Evolutionary conservation across 2,797 vertebrate genomes (phyloP).

Genomic region (Scyliorhinus canicula): DNA sequence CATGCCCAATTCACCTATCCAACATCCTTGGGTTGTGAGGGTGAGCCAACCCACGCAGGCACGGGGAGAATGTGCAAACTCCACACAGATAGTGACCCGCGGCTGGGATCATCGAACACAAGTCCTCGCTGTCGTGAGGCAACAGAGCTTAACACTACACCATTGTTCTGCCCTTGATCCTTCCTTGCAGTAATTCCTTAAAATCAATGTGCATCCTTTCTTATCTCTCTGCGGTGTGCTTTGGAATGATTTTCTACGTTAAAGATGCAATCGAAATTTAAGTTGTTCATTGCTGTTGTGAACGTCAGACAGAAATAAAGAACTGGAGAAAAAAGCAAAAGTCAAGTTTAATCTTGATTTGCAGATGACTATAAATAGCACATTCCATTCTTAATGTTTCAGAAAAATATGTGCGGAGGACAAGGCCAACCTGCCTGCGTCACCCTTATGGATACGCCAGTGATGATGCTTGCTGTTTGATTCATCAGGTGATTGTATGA

Average conservation of each 20-base stretch:
- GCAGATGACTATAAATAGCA: too few species aligned
- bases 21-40: too few species aligned
- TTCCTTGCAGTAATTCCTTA: neutral
- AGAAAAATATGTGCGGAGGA: neutral
- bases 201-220: neutral
- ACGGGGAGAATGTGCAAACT: too few species aligned
- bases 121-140: too few species aligned
- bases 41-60: too few species aligned
- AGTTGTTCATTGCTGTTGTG: neutral
- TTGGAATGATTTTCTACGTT: neutral
- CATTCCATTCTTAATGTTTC: neutral
- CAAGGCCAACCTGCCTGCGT: neutral
- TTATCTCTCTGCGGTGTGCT: neutral
- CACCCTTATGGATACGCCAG: neutral
- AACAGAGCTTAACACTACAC: too few species aligned
- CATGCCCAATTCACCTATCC: too few species aligned
- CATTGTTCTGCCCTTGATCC: neutral
- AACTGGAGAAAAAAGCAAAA: neutral
- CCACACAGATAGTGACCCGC: too few species aligned
- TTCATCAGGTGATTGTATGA: neutral
- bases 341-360: neutral
- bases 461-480: neutral
- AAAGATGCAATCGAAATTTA: neutral
- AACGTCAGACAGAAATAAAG: neutral
- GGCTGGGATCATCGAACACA: too few species aligned